A percentile compares a stretch with the other conserved stretches of the same genome.
These are phyloP conservation scores for Bombus confusus DNA, from an alignment of 1,140 invertebrate species.

Conservation along the genomic window DNA sequence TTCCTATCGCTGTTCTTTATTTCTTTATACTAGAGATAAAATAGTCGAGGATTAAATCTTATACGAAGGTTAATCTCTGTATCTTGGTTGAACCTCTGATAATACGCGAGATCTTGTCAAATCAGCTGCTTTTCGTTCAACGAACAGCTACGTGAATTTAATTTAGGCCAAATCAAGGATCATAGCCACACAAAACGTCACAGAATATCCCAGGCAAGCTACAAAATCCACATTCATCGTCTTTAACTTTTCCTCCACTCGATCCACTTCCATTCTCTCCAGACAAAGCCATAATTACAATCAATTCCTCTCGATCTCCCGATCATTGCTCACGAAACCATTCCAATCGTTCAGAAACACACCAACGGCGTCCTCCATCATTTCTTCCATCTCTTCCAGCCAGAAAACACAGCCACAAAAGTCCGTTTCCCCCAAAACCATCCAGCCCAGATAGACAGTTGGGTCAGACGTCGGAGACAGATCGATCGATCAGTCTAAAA, in stretches of 20 bases:
- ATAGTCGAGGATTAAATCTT: too few relatives aligned
- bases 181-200: too few relatives aligned
- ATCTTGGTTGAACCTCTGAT: too few relatives aligned
- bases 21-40: too few relatives aligned
- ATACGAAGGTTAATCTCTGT: too few relatives aligned
- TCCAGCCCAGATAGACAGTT: background rate
- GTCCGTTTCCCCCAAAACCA: background rate
- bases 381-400: background rate
- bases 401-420: background rate
- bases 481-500: conserved; percentile 39
- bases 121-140: too few relatives aligned
- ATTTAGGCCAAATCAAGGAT: too few relatives aligned
- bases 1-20: too few relatives aligned
- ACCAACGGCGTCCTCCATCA: background rate
- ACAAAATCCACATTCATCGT: background rate
- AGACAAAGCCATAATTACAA: background rate
- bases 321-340: background rate
- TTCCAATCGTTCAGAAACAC: background rate
- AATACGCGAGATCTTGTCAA: too few relatives aligned
- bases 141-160: too few relatives aligned
- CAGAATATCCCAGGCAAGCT: background rate
- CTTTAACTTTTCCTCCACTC: background rate
- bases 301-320: background rate
- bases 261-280: background rate
- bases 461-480: conserved; percentile 3